These are phyloP conservation scores for Mycteria americana DNA, from an alignment of 2,797 vertebrate species.

Conservation along the genomic window DNA sequence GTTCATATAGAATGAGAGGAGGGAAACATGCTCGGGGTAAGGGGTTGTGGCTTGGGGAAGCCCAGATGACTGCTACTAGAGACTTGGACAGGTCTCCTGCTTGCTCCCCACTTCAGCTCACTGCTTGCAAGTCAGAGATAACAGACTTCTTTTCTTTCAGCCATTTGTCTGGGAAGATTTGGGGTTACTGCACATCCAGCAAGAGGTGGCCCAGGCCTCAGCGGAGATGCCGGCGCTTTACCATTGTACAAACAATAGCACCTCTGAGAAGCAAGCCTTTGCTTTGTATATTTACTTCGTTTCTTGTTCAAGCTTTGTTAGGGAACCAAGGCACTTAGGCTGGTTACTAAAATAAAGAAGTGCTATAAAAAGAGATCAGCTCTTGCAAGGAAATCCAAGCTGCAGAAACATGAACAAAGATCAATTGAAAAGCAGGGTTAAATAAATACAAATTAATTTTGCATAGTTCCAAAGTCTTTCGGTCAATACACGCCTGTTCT, in stretches of 20 bases:
- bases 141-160: constrained; percentile 52
- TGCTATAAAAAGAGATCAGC: constrained; percentile 49
- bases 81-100: constrained; percentile 25
- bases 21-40: neutral
- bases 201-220: constrained; percentile 45
- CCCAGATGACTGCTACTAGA: constrained; percentile 6
- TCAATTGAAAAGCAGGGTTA: constrained; percentile 55
- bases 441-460: constrained; percentile 69
- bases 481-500: constrained; percentile 26
- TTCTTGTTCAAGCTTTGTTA: constrained; percentile 63
- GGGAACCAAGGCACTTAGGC: constrained; percentile 40
- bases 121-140: constrained; percentile 30
- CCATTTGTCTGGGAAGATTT: constrained; percentile 54
- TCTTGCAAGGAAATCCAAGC: constrained; percentile 42
- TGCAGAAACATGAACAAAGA: constrained; percentile 54
- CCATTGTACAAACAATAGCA: constrained; percentile 66
- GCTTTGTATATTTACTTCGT: constrained; percentile 60
- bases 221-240: neutral
- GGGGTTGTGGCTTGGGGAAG: neutral
- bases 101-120: constrained; percentile 21
- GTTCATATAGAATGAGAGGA: neutral
- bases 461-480: constrained; percentile 48
- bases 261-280: constrained; percentile 53
- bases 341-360: constrained; percentile 57
- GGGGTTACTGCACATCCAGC: constrained; percentile 47